These are phyloP conservation scores for Drosophila novamexicana DNA, from an alignment of 1,140 invertebrate species.

Conservation along the genomic window DNA sequence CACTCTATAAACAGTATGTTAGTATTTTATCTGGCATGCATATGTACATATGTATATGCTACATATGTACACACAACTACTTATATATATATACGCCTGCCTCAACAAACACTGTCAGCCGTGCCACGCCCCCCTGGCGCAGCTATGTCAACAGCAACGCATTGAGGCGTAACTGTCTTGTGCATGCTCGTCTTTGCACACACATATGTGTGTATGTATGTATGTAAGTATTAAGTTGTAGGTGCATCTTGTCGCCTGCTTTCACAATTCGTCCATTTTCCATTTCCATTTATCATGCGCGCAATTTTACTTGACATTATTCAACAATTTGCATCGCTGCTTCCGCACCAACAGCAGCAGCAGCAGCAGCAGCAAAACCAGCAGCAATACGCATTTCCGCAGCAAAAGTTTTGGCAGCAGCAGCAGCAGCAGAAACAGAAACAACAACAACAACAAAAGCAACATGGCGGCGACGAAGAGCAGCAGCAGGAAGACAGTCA, in stretches of 20 bases:
- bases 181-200: neutral
- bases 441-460: constrained; percentile 18
- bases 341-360: constrained; percentile 53
- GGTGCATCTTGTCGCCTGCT: constrained; percentile 27
- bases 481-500: constrained; percentile 18
- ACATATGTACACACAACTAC: neutral
- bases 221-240: neutral
- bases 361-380: constrained; percentile 29
- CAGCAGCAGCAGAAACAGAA: constrained; percentile 5
- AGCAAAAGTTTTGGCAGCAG: constrained; percentile 45
- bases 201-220: neutral
- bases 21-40: neutral
- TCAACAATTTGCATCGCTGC: constrained; percentile 76
- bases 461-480: constrained; percentile 27
- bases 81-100: neutral
- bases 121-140: constrained; percentile 2
- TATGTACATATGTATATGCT: neutral
- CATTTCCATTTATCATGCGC: constrained; percentile 54
- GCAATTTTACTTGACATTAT: constrained; percentile 76
- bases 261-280: constrained; percentile 37
- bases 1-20: neutral
- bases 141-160: neutral
- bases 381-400: constrained; percentile 43
- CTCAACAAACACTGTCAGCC: neutral
- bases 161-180: constrained; percentile 1